Conservation (phyloP, 1,140 invertebrate genomes). For the Anoplophora glabripennis region DNA sequence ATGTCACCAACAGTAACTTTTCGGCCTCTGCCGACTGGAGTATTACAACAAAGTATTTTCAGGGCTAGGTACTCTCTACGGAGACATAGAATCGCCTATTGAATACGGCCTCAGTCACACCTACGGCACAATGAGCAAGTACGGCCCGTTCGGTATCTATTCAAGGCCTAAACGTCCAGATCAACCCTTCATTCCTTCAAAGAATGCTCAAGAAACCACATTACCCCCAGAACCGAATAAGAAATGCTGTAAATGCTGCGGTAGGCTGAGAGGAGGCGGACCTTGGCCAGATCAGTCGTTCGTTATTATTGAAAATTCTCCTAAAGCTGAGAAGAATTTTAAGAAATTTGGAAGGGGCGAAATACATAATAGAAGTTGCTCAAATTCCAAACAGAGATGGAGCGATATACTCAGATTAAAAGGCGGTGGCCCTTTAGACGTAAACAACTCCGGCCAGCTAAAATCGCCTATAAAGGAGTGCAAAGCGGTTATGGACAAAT, state of each 20-base stretch:
- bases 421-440: constrained; percentile 8
- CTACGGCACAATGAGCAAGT: constrained; percentile 42
- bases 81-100: constrained; percentile 32
- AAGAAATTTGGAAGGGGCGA: too few species aligned
- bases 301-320: background rate
- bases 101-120: constrained; percentile 44
- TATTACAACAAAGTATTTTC: background rate
- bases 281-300: background rate
- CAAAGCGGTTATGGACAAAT: constrained; percentile 44
- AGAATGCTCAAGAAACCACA: constrained; percentile 3
- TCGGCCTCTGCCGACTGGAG: too few species aligned
- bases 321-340: background rate
- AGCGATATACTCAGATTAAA: background rate
- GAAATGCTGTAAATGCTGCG: background rate
- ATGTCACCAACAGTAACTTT: too few species aligned
- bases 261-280: background rate
- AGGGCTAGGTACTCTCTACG: constrained; percentile 39
- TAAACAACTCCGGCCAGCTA: constrained; percentile 13
- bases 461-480: constrained; percentile 38
- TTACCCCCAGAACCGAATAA: background rate
- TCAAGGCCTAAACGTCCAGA: constrained; percentile 35
- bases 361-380: background rate
- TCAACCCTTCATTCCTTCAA: constrained; percentile 35
- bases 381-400: background rate
- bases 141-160: constrained; percentile 44